Evolutionary conservation across 1,140 invertebrate species (phyloP).

Genomic region (Meloidogyne hapla): DNA sequence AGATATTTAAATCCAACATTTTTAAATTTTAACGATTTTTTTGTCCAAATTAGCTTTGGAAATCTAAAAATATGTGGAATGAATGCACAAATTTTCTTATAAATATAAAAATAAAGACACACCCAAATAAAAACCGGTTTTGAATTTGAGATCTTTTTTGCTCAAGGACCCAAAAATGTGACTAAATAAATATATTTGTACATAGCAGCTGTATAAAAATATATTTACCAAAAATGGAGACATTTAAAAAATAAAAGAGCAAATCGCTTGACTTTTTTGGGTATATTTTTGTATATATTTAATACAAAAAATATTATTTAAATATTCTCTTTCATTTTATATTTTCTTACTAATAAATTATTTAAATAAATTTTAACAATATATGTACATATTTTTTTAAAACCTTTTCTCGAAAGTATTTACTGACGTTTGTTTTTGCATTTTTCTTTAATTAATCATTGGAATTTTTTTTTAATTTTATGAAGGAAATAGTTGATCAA

Average conservation of each 20-base stretch:
- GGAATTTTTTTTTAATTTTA: background rate
- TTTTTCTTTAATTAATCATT: background rate
- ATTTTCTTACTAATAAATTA: too few species aligned
- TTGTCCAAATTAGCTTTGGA: background rate
- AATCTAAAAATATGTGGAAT: background rate
- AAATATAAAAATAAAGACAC: background rate
- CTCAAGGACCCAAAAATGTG: background rate
- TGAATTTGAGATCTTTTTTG: background rate
- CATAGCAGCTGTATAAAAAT: too few species aligned
- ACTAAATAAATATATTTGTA: too few species aligned
- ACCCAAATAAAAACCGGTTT: slow-evolving; percentile 1
- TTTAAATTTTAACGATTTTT: background rate
- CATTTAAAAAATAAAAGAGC: background rate
- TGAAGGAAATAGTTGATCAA: background rate
- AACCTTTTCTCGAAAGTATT: background rate
- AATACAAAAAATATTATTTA: too few species aligned
- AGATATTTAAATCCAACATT: too few species aligned
- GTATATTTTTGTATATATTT: background rate
- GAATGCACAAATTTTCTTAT: background rate
- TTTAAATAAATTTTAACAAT: background rate
- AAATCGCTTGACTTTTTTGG: background rate
- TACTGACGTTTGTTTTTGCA: background rate
- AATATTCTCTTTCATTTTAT: too few species aligned
- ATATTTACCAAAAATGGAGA: background rate
- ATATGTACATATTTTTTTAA: background rate